Evolutionary conservation across 2,888 invertebrate genomes (phyloP), one percentile per base, ranked within the genome.

Genomic region (Silvanus unidentatus): DNA sequence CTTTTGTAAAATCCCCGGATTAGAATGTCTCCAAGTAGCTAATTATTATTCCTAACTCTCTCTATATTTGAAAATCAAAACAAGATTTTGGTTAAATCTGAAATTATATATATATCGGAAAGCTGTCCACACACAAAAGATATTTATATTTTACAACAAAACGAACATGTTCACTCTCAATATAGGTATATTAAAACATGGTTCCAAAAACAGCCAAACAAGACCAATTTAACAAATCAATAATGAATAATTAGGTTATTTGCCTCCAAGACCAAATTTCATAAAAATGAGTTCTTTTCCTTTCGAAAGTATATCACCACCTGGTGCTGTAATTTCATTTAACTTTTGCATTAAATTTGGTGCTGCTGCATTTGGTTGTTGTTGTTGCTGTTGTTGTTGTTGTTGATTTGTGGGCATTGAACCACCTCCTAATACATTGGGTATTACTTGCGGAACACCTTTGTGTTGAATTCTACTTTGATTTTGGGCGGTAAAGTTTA

Each of bases 231-330:
- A 40, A 44, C 30, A 15, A 32, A 37, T 12, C 34, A 30, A 22
- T 28, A 51, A 49, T 40, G 45, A 46, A 52, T 37, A 40, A 30
- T 40, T 48, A 49, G 62, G 66, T 70, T 71, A 72, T 70, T 72
- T 72, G 39, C 84, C 84, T 65, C 88, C 88, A 61, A 92, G 80
- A 57, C 92, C 92, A 73, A 93, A 93, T 76, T 89, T 89, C 86
- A 92, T 92, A 74, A 93, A 92, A 71, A 92, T 89, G 58, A 92
- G 83, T 77, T 92, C 92, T 75, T 93, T 92, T 65, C 92, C 92
- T 74, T 92, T 92, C 67, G 91, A 90, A 62, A 92, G 78, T 59
- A 92, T 89, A 69, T 91, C 91, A 62, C 90, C 90, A 53, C 91
- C 91, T 59, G 90, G 88, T 50, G 86, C 86, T 45, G 90, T 87